These are phyloP conservation scores for Whitmania pigra DNA, from an alignment of 1,140 invertebrate species.

Conservation along the genomic window DNA sequence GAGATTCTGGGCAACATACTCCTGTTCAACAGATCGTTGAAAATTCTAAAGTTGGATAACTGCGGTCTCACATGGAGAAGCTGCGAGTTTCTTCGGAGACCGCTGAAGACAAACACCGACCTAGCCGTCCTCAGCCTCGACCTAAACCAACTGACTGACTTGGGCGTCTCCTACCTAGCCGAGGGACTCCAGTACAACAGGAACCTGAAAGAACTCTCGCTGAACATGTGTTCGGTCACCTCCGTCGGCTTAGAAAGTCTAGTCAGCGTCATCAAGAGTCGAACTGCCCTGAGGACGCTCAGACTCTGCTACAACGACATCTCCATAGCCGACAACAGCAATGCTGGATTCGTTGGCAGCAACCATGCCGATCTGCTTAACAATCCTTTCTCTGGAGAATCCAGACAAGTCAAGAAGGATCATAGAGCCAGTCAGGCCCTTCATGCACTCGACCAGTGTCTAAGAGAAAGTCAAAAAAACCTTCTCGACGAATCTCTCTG, in stretches of 20 bases:
- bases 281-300: background rate
- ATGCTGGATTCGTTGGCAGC: background rate
- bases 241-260: background rate
- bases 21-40: slow-evolving; percentile 3
- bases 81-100: background rate
- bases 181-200: background rate
- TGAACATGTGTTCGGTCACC: background rate
- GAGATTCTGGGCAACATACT: background rate
- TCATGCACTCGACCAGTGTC: background rate
- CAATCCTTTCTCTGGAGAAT: background rate
- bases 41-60: background rate
- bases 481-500: background rate
- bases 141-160: background rate
- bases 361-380: background rate
- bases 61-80: slow-evolving; percentile 1
- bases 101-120: slow-evolving; percentile 3
- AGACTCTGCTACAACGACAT: slow-evolving; percentile 5
- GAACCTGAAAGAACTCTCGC: slow-evolving; percentile 1
- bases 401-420: background rate
- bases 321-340: background rate
- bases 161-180: background rate
- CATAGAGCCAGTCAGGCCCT: background rate
- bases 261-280: slow-evolving; percentile 1
- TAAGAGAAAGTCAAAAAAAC: too few species aligned
- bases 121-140: background rate